These are phyloP conservation scores for Ptychadena robeensis DNA, from an alignment of 2,797 vertebrate species.

Conservation along the genomic window DNA sequence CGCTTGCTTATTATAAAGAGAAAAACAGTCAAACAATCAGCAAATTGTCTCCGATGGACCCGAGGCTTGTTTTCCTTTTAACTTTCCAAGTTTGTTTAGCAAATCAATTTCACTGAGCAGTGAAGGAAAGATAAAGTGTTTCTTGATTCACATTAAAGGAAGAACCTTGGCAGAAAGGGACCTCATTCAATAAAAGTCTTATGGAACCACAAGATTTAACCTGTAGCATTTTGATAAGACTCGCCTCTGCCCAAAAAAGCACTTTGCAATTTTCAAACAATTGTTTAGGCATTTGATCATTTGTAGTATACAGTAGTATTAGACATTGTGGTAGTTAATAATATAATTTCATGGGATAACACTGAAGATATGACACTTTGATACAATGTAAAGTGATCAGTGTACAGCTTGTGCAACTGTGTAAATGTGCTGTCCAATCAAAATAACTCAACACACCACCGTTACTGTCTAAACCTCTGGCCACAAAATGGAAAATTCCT, in stretches of 20 bases:
- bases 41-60: conserved; percentile 38
- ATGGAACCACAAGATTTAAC: conserved; percentile 46
- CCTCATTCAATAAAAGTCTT: conserved; percentile 30
- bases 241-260: neutral
- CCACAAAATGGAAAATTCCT: too few species aligned
- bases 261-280: neutral
- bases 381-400: too few species aligned
- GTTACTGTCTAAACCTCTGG: too few species aligned
- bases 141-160: conserved; percentile 15
- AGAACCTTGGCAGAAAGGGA: conserved; percentile 23
- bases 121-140: conserved; percentile 38
- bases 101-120: conserved; percentile 47
- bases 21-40: conserved; percentile 33
- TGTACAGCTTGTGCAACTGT: too few species aligned
- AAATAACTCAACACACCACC: too few species aligned
- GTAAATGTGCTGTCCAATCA: too few species aligned
- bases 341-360: too few species aligned
- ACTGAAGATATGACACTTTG: too few species aligned
- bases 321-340: too few species aligned
- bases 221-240: conserved; percentile 32
- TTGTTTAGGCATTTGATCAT: too few species aligned
- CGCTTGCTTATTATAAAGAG: conserved; percentile 38
- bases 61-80: conserved; percentile 1
- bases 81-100: conserved; percentile 29
- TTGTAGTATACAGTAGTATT: too few species aligned